These are phyloP conservation scores for Trachymyrmex septentrionalis DNA, from an alignment of 1,140 invertebrate genomes.

Conservation along the genomic window DNA sequence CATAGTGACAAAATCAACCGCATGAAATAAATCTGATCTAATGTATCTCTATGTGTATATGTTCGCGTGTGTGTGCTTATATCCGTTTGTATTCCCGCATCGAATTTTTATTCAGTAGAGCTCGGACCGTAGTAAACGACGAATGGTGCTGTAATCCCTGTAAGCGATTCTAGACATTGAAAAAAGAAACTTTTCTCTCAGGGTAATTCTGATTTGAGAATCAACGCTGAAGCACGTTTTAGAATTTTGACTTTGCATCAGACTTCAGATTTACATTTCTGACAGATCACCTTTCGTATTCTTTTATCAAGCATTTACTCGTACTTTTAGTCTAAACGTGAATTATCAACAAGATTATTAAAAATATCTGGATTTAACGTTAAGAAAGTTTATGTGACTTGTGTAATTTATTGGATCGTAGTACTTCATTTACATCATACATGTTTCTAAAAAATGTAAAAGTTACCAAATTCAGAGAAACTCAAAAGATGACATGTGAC, in stretches of 20 bases:
- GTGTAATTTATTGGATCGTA: neutral
- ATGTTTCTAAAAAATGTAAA: no score
- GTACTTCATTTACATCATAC: no score
- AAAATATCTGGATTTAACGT: neutral
- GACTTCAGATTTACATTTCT: neutral
- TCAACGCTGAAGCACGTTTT: neutral
- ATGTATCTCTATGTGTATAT: neutral
- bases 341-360: neutral
- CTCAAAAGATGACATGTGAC: no score
- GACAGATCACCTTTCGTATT: neutral
- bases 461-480: no score
- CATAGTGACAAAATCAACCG: conserved; percentile 40
- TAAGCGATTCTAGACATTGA: neutral
- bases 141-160: conserved; percentile 3
- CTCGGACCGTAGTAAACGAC: conserved; percentile 17
- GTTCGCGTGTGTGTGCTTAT: neutral
- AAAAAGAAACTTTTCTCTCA: neutral
- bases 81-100: conserved; percentile 26
- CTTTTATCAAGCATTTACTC: neutral
- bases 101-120: conserved; percentile 45
- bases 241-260: neutral
- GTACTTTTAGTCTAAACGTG: neutral
- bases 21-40: conserved; percentile 52
- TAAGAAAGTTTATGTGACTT: neutral
- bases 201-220: neutral